Conservation (phyloP, 64 coral and sea anemone genomes). For the Montipora sp. region DNA sequence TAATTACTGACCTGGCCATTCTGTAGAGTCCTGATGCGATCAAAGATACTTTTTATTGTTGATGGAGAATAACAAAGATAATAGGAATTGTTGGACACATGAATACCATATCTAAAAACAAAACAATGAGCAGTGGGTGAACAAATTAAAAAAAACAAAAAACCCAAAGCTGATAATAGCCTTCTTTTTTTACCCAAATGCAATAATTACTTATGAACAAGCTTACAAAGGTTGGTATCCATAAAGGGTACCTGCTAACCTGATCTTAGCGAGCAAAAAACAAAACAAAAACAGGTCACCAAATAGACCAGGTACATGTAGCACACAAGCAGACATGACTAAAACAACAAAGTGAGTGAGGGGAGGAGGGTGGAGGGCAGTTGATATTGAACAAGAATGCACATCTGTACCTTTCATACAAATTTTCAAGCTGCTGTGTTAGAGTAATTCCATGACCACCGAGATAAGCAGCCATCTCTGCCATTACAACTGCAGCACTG, state of each 20-base stretch:
- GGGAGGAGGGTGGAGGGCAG: too few species aligned
- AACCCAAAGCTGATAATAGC: too few species aligned
- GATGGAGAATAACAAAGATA: constrained; percentile 80
- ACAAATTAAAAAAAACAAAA: too few species aligned
- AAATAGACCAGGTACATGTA: background rate
- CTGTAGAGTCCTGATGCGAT: constrained; percentile 86
- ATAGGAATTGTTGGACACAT: constrained; percentile 88
- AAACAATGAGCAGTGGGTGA: background rate
- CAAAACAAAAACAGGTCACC: background rate
- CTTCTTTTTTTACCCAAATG: too few species aligned
- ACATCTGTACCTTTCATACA: constrained; percentile 79
- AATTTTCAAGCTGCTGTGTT: constrained; percentile 78
- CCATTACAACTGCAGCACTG: constrained; percentile 89
- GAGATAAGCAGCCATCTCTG: constrained; percentile 92
- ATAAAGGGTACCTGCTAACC: too few species aligned
- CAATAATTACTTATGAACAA: too few species aligned
- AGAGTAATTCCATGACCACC: constrained; percentile 78
- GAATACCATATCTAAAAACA: constrained; percentile 78
- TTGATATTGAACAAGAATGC: too few species aligned
- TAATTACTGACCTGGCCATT: constrained; percentile 60
- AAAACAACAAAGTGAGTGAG: background rate
- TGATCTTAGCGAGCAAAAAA: too few species aligned
- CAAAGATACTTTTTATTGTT: constrained; percentile 85
- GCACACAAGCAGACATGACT: too few species aligned
- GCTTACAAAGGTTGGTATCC: too few species aligned